Conservation (phyloP, 1,140 invertebrate species). For the Thereuonema tuberculata region DNA sequence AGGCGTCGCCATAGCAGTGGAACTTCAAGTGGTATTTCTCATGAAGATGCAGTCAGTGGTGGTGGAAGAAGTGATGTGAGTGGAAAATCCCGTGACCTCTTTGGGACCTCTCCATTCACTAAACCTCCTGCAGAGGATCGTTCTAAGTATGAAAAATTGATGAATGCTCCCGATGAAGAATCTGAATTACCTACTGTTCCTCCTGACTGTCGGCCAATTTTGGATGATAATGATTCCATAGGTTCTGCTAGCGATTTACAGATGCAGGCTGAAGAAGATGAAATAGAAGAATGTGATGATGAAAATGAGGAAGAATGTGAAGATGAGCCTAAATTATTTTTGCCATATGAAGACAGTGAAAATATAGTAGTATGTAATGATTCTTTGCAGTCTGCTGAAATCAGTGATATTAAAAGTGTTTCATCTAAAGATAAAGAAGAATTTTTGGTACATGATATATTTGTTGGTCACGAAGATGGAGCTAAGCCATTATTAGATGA, state of each 20-base stretch:
- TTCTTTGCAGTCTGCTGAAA: constrained; percentile 33
- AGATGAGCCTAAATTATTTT: background rate
- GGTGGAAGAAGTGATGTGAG: constrained; percentile 17
- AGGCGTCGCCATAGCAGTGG: constrained; percentile 19
- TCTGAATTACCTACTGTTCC: constrained; percentile 27
- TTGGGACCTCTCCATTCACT: constrained; percentile 38
- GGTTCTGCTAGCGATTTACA: constrained; percentile 56
- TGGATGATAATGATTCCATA: constrained; percentile 47
- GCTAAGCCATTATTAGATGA: constrained; percentile 60
- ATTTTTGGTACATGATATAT: constrained; percentile 36
- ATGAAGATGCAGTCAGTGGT: constrained; percentile 11
- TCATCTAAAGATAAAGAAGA: constrained; percentile 42
- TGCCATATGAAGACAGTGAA: background rate
- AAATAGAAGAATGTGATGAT: constrained; percentile 39
- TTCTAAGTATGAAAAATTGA: constrained; percentile 64
- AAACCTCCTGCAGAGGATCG: constrained; percentile 51
- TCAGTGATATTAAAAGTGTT: constrained; percentile 49
- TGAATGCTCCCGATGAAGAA: constrained; percentile 21
- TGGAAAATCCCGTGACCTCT: constrained; percentile 17
- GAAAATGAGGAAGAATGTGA: constrained; percentile 21
- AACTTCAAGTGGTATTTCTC: constrained; percentile 20
- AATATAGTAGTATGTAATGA: background rate
- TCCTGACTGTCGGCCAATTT: constrained; percentile 26
- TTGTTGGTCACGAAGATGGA: constrained; percentile 63
- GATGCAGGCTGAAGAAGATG: constrained; percentile 32